Conservation (phyloP, 2,888 invertebrate species). For the Apamea sordens region DNA sequence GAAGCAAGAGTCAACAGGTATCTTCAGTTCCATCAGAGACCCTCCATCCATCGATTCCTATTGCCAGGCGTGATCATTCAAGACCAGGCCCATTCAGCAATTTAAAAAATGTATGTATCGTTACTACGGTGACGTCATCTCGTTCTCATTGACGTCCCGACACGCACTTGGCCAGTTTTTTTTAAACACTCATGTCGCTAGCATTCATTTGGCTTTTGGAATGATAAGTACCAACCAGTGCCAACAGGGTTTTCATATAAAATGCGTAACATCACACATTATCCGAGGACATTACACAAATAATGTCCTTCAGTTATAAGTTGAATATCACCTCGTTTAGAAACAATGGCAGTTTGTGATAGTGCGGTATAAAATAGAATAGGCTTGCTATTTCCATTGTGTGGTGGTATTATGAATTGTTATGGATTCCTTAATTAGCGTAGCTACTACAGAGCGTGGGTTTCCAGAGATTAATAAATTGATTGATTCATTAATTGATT, state of each 20-base stretch:
- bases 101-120: neutral
- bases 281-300: conserved; percentile 24
- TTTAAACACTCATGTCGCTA: neutral
- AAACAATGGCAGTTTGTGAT: conserved; percentile 48
- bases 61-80: neutral
- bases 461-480: neutral
- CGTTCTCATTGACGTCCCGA: neutral
- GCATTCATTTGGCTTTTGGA: neutral
- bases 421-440: conserved; percentile 24
- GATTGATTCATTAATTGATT: neutral
- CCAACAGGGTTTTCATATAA: conserved; percentile 28
- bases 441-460: neutral
- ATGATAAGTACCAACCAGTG: conserved; percentile 14
- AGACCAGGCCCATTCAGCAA: neutral
- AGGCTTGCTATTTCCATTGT: conserved; percentile 50
- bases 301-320: conserved; percentile 35
- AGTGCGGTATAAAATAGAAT: conserved; percentile 28
- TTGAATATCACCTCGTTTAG: conserved; percentile 32
- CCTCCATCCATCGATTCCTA: neutral
- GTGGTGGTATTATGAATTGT: conserved; percentile 31
- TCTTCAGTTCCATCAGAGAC: neutral
- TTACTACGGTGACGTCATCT: neutral
- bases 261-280: conserved; percentile 19
- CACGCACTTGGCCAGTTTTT: neutral
- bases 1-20: no score